These are phyloP conservation scores for Lasioglossum marginatum DNA, from an alignment of 2,888 invertebrate genomes.

Conservation along the genomic window DNA sequence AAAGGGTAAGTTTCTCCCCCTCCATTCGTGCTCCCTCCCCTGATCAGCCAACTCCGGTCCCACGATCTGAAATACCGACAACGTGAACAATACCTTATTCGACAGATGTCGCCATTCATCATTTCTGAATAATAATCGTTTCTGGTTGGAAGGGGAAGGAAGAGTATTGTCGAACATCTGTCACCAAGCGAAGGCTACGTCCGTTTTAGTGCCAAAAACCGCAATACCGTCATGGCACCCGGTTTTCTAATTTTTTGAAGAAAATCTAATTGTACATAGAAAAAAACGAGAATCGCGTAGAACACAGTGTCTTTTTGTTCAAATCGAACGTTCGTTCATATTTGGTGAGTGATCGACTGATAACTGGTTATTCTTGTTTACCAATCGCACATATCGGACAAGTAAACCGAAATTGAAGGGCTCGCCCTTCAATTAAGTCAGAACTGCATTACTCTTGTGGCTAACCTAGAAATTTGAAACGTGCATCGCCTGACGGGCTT, in stretches of 20 bases:
- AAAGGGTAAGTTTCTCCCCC: no score
- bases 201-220: slow-evolving; percentile 75
- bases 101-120: slow-evolving; percentile 57
- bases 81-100: slow-evolving; percentile 41
- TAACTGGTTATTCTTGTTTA: slow-evolving; percentile 53
- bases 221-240: slow-evolving; percentile 79
- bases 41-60: no score
- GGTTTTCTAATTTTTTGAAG: slow-evolving; percentile 76
- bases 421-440: slow-evolving; percentile 61
- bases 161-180: slow-evolving; percentile 78
- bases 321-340: slow-evolving; percentile 40
- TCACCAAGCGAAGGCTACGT: slow-evolving; percentile 77
- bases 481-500: slow-evolving; percentile 33
- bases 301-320: slow-evolving; percentile 37
- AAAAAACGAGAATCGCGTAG: slow-evolving; percentile 20
- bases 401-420: slow-evolving; percentile 52
- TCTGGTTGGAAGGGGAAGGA: slow-evolving; percentile 64
- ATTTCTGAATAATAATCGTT: slow-evolving; percentile 67
- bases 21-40: no score
- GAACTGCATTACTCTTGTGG: slow-evolving; percentile 10
- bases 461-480: slow-evolving; percentile 54
- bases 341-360: slow-evolving; percentile 63
- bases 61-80: no score
- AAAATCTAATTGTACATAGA: slow-evolving; percentile 30
- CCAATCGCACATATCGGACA: slow-evolving; percentile 31